phyloP scores from a whole-genome alignment of 2,113 vertebrate genomes.

The Tricholaema leucomelas region DNA sequence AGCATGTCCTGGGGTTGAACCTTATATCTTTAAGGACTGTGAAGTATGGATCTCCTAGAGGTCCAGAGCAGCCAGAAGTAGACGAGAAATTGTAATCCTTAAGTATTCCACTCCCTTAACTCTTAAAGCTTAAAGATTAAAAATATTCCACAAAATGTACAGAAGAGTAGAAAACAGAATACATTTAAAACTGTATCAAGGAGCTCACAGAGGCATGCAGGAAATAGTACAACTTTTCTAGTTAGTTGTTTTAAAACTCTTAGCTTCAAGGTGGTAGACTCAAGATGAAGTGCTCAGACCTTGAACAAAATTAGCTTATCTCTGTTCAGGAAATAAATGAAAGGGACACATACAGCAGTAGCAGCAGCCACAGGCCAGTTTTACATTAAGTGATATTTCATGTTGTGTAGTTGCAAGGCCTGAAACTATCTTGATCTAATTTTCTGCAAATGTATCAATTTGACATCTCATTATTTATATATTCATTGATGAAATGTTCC shows the following conservation, averaged over 20 bases:
- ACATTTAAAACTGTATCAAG: background rate
- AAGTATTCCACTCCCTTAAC: no score
- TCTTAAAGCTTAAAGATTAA: background rate
- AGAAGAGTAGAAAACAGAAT: background rate
- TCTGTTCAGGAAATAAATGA: background rate
- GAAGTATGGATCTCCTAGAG: no score
- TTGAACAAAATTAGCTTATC: background rate
- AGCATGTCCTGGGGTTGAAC: no score
- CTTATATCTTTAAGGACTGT: no score
- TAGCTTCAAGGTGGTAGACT: background rate
- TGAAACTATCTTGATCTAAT: background rate
- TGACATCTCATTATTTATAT: background rate
- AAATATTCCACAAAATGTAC: background rate
- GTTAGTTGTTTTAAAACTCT: background rate
- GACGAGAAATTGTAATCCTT: no score
- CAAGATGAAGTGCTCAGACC: background rate
- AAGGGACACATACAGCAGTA: background rate
- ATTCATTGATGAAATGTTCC: background rate
- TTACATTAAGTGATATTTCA: background rate
- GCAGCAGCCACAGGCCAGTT: accelerated
- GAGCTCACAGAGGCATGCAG: background rate
- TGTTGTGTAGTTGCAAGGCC: background rate
- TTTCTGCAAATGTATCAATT: background rate
- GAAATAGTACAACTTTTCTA: background rate
- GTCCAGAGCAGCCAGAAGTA: no score